These are phyloP conservation scores for Pseudanteris insignis DNA, from an alignment of 2,888 invertebrate genomes.

Conservation along the genomic window DNA sequence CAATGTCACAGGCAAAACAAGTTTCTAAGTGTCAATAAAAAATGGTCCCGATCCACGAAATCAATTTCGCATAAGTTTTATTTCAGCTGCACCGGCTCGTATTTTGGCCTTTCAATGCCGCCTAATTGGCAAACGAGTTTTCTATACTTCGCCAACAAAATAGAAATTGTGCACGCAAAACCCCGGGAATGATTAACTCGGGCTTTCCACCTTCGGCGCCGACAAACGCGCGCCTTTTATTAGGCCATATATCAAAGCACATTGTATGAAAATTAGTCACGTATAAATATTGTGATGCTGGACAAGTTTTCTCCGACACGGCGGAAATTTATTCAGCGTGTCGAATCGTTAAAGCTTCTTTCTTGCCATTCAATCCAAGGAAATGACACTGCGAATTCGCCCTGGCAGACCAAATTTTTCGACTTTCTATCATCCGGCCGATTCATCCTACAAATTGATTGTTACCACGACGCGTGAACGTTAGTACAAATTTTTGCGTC, in stretches of 20 bases:
- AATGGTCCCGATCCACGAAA: conserved; percentile 11
- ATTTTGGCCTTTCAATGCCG: conserved; percentile 13
- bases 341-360: background rate
- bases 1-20: conserved; percentile 19
- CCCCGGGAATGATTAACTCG: conserved; percentile 10
- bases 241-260: conserved; percentile 1
- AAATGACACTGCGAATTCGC: conserved; percentile 14
- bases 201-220: conserved; percentile 6
- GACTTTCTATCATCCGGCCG: background rate
- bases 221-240: conserved; percentile 16
- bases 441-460: conserved; percentile 2
- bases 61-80: conserved; percentile 28
- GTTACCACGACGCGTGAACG: no score
- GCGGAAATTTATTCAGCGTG: conserved; percentile 6
- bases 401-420: background rate
- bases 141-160: conserved; percentile 1
- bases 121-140: conserved; percentile 30
- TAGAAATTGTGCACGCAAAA: no score
- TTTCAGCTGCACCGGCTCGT: conserved; percentile 9
- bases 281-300: conserved; percentile 8
- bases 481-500: no score
- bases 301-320: conserved; percentile 2
- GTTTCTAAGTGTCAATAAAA: conserved; percentile 27
- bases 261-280: conserved; percentile 8
- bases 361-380: conserved; percentile 1